Base-by-base conservation (phyloP, 2,888 invertebrate species). In the Agelastica alni region DNA sequence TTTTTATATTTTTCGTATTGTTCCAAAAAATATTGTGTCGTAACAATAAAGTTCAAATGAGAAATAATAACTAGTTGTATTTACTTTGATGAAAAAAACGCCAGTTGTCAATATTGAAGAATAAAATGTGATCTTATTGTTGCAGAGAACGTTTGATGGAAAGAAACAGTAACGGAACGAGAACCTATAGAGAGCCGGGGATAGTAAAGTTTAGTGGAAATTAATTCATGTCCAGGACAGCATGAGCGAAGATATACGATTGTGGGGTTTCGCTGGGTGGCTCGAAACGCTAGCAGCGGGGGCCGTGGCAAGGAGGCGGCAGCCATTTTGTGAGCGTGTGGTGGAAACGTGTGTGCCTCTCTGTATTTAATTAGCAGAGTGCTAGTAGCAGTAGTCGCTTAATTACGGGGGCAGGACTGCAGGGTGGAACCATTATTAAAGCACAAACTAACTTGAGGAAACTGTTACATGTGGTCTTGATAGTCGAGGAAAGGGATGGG, bases 301-400 rank as follows among this genome's bases (percentile, higher is more conserved):
- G 22, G 30, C 36, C 30, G 49, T 36, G 16, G 37, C 13, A 47
- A 36, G 13, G 46, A 54, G 53, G 47, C 43, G 45, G 49, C 52
- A 44, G 49, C 71, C 71, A 72, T 72, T 62, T 72, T 72, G 71
- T 66, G 65, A 68, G 70, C 70, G 70, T 72, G 70, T 66, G 71
- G 70, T 68, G 64, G 70, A 69, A 68, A 68, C 70, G 72, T 73
- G 72, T 72, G 71, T 67, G 66, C 64, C 64, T 69, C 68, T 70
- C 69, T 70, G 73, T 74, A 74, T 75, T 75, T 75, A 75, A 75
- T 75, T 75, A 75, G 74, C 71, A 69, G 69, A 71, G 71, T 72
- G 71, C 69, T 68, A 70, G 70, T 72, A 67, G 72, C 71, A 70
- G 69, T 68, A 70, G 71, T 72, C 67, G 72, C 71, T 72, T 74